Evolutionary conservation across 2,888 invertebrate genomes (phyloP), one percentile per base, ranked within the genome.

Genomic region (Cremastinae sp.): DNA sequence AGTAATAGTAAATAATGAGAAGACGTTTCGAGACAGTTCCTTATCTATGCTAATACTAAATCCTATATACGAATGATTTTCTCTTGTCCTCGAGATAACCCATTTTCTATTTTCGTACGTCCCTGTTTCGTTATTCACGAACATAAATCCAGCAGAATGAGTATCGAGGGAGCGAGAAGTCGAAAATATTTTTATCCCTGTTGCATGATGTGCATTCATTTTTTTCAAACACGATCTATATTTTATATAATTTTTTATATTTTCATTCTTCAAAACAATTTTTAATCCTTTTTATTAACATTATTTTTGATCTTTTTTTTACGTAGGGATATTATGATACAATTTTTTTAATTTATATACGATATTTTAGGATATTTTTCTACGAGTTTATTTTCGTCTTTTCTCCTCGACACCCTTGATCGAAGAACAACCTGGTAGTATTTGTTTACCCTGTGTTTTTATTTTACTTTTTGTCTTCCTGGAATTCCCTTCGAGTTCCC

Each of bases 41-140:
- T 56, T 72, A 72, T 72, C 72, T 72, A 65, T 64, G 72, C 49
- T 58, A 64, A 66, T 66, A 45, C 12, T 34, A 54, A 49, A 53
- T 22, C 36, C 18, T 51, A 41, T 36, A n/a, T 34, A 14, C 59
- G 53, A 36, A 49, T 34, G 28, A 34, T 64, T 65, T 51, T 28
- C 47, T 56, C 36, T 45, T 28, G 7, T 47, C 49, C 41, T 14
- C 28, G 36, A 45, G 73, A 73, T 73, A 73, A 73, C 59, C 53
- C 45, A 65, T 59, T 73, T 73, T 34, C 73, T 73, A 73, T 73
- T 73, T 66, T 66, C 43, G 71, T 65, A 53, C 59, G 2, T 36
- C 45, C 43, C 51, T 38, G 41, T n/a, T 9, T 9, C 43, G n/a
- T 45, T 22, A 8, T 58, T 65, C 59, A 3, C 5, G 28, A 28